phyloP scores from a whole-genome alignment of 2,113 vertebrate genomes.

The Rattus rattus region DNA sequence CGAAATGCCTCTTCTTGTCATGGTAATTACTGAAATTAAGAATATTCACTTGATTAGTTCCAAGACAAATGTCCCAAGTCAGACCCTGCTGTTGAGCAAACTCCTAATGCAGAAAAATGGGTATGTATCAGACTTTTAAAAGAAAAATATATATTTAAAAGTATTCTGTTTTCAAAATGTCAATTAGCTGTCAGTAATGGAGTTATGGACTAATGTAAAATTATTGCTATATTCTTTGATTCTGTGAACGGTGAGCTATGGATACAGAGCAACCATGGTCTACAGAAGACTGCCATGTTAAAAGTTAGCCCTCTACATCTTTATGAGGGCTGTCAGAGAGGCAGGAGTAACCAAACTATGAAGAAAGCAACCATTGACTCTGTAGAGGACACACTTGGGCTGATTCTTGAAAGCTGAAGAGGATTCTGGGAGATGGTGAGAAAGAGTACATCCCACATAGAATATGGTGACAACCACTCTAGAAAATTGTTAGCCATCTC shows the following conservation, averaged over 20 bases:
- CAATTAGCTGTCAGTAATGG: conserved; percentile 34
- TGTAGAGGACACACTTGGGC: neutral
- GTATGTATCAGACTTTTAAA: conserved; percentile 54
- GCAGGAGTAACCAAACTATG: neutral
- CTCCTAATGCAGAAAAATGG: conserved; percentile 69
- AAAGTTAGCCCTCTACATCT: neutral
- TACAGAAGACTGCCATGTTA: neutral
- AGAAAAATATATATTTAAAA: conserved; percentile 43
- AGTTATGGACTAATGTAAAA: neutral
- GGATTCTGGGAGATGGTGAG: conserved; percentile 8
- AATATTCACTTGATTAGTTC: conserved; percentile 68
- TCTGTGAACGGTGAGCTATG: neutral
- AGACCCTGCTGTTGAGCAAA: conserved; percentile 62
- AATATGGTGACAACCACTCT: neutral
- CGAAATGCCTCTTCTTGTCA: conserved; percentile 63
- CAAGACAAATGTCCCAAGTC: conserved; percentile 68
- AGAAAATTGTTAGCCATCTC: neutral
- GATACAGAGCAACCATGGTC: neutral
- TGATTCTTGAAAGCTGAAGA: conserved; percentile 6
- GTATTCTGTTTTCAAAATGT: conserved; percentile 32
- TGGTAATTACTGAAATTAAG: conserved; percentile 72
- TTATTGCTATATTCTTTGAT: neutral
- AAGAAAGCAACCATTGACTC: neutral
- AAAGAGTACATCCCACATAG: neutral
- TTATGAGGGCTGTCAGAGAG: neutral